These are phyloP conservation scores for Sturnira hondurensis DNA, from an alignment of 2,113 vertebrate species.

Conservation along the genomic window DNA sequence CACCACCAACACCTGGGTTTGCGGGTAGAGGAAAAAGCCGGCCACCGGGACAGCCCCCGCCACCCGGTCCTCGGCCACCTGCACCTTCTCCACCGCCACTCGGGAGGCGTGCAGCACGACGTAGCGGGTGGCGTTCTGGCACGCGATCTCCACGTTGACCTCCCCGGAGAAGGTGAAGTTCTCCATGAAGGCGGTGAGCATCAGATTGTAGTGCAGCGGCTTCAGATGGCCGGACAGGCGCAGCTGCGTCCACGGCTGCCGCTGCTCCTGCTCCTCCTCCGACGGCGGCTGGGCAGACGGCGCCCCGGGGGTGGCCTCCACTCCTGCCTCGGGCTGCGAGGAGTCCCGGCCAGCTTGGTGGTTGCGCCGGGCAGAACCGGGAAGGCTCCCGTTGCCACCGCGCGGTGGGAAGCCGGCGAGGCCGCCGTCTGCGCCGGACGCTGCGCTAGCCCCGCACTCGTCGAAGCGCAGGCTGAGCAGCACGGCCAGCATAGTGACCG, in stretches of 20 bases:
- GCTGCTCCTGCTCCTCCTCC: conserved; percentile 70
- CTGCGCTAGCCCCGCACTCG: conserved; percentile 81
- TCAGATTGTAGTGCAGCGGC: conserved; percentile 94
- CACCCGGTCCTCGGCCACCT: conserved; percentile 88
- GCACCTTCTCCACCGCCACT: conserved; percentile 87
- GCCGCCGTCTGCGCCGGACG: conserved; percentile 55
- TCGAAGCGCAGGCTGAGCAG: conserved; percentile 91
- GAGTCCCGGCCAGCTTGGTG: conserved; percentile 60
- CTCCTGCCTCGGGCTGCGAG: not conserved
- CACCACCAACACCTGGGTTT: conserved; percentile 92
- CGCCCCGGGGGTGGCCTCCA: not conserved
- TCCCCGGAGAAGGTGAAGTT: conserved; percentile 97
- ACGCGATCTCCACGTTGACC: conserved; percentile 93
- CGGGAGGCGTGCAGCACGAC: conserved; percentile 93
- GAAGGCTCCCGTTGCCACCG: conserved; percentile 67
- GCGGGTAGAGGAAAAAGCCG: conserved; percentile 88
- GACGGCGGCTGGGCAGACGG: conserved; percentile 60
- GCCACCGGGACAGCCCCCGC: conserved; percentile 87
- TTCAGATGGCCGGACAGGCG: conserved; percentile 87
- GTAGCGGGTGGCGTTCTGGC: conserved; percentile 89
- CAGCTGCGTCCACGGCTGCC: conserved; percentile 85
- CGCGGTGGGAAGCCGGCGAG: conserved; percentile 48
- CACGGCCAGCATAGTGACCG: conserved; percentile 91
- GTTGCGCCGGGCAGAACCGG: conserved; percentile 72
- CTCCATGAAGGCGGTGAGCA: conserved; percentile 91